A percentile compares a stretch with the other conserved stretches of the same genome.
These are phyloP conservation scores for Azemiops feae DNA, from an alignment of 2,113 vertebrate genomes.

Conservation along the genomic window DNA sequence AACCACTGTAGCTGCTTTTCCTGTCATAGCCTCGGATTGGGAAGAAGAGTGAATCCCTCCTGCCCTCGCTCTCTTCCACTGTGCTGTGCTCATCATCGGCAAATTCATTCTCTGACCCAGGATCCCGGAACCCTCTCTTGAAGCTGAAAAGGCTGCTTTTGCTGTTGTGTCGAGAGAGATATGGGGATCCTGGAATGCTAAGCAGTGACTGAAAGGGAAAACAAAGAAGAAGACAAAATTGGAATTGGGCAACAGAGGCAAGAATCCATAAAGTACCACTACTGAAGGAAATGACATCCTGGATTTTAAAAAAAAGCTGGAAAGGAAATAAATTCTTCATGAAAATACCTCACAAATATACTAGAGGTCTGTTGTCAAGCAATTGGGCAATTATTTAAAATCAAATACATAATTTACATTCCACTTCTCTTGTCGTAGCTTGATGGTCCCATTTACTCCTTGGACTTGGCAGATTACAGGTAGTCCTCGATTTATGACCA, in stretches of 20 bases:
- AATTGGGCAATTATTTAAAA: not conserved
- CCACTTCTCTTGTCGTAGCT: not conserved
- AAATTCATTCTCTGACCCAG: slow-evolving; percentile 93
- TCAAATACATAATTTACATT: not conserved
- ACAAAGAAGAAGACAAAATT: not conserved
- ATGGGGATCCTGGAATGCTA: slow-evolving; percentile 95
- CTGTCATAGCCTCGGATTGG: slow-evolving; percentile 84
- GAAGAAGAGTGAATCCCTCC: slow-evolving; percentile 93
- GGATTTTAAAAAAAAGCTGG: not conserved
- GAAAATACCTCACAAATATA: not conserved
- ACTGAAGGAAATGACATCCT: not conserved
- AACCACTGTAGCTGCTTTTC: slow-evolving; percentile 85
- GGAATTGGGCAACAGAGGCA: not conserved
- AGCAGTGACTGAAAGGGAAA: slow-evolving; percentile 83
- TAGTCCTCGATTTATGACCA: not conserved
- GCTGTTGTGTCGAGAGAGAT: slow-evolving; percentile 96
- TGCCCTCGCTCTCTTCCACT: slow-evolving; percentile 93
- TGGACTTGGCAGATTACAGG: not conserved
- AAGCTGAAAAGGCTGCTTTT: slow-evolving; percentile 99
- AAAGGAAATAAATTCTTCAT: not conserved
- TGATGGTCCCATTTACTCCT: not conserved
- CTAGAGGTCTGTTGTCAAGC: not conserved
- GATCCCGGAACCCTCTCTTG: slow-evolving; percentile 85
- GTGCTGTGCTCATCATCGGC: slow-evolving; percentile 98
- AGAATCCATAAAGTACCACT: not conserved